Evolutionary conservation across 92 coral and sea anemone genomes (phyloP).

Genomic region (Metridium senile): DNA sequence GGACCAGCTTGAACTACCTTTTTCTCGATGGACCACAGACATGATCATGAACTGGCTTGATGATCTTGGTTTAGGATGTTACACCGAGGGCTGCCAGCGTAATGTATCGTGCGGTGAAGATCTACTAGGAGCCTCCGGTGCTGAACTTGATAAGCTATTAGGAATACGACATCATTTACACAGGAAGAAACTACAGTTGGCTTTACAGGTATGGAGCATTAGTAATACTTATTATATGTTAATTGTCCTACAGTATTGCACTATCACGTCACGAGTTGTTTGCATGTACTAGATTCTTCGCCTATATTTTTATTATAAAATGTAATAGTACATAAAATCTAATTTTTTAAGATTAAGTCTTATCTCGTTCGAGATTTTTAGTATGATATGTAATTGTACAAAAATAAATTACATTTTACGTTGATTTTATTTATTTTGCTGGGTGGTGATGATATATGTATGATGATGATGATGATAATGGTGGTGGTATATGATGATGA

Average conservation of each 20-base stretch:
- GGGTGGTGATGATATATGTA: too few relatives aligned
- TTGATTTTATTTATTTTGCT: too few relatives aligned
- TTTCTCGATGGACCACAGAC: conserved; percentile 83
- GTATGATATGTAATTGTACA: too few relatives aligned
- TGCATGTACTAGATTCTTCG: too few relatives aligned
- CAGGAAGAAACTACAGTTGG: conserved; percentile 92
- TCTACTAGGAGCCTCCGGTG: conserved; percentile 76
- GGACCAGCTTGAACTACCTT: conserved; percentile 89
- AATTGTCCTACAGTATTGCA: not conserved
- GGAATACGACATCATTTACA: conserved; percentile 87
- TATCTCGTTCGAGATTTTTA: too few relatives aligned
- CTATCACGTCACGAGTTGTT: not conserved
- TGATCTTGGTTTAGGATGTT: conserved; percentile 90
- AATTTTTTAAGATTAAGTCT: too few relatives aligned
- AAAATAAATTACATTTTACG: too few relatives aligned
- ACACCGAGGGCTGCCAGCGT: conserved; percentile 60
- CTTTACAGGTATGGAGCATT: conserved; percentile 70
- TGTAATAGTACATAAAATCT: not conserved
- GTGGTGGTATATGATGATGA: too few relatives aligned
- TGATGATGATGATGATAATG: too few relatives aligned
- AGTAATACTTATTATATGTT: not conserved
- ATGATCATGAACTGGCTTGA: conserved; percentile 97
- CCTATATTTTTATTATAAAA: too few relatives aligned
- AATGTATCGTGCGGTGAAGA: conserved; percentile 81
- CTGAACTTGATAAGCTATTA: conserved; percentile 81